Base-by-base conservation (phyloP, 2,797 vertebrate genomes). In the Trachurus trachurus region DNA sequence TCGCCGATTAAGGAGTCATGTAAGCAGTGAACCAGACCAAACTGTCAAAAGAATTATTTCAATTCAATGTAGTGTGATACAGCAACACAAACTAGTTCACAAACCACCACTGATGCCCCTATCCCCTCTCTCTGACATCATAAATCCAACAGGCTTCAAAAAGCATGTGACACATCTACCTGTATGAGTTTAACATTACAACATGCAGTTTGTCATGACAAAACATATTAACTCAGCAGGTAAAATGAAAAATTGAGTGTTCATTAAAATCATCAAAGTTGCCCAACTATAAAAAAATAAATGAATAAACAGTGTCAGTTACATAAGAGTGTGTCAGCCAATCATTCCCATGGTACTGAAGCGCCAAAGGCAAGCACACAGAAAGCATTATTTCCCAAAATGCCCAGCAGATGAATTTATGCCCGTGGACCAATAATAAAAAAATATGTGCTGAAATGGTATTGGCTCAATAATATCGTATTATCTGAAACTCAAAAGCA, bases 1-100 rank as follows among this genome's bases (percentile, higher is more conserved):
- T 96, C 96, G 93, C 92, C 94, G 95, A 95, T 94, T 94, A 96
- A 88, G 92, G 96, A 94, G 92, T 96, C 96, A 95, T 96, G 96
- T 96, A 96, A 96, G 96, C 96, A 96, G 95, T 96, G 95, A 94
- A 96, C 95, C 91, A 95, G 95, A 96, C 95, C 96, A 89, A 96
- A 96, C 96, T 96, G 96, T 96, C 94, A 91, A 96, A 95, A 96
- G 94, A 96, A 93, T 94, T 81, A 94, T 94, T 93, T 95, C 68
- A 95, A 93, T 95, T 94, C 87, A 96, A 84, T 91, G 90, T 93
- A 85, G 88, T 90, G 91, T 87, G 88, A 93, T 69, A 94, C 91
- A 94, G 76, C 49, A 94, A 90, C 63, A 91, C 84, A 94, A 80
- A 89, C 89, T 88, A 75, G 57, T 87, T 87, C 72, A 90, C 39